Conservation (phyloP, 30 jellyfish, hydroid and myxozoan genomes). For the Rhopilema esculentum region DNA sequence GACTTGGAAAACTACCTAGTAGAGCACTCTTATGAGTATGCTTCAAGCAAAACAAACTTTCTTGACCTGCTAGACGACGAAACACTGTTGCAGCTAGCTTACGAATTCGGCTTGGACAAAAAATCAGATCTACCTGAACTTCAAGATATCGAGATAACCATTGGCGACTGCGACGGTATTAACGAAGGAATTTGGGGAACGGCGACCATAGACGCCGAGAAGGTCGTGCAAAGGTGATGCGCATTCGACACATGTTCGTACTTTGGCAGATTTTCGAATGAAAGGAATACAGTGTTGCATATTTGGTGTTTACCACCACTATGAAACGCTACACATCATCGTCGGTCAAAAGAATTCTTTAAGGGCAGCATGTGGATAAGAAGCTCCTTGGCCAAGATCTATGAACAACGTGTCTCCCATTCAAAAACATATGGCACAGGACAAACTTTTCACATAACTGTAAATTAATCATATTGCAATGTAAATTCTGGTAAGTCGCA, state of each 20-base stretch:
- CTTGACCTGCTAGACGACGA: conserved; percentile 75
- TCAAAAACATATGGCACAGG: neutral
- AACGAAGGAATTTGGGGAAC: neutral
- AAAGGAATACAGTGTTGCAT: neutral
- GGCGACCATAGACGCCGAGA: conserved; percentile 17
- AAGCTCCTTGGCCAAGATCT: neutral
- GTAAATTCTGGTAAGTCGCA: neutral
- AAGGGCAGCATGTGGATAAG: neutral
- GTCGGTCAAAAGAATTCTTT: neutral
- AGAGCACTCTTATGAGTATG: conserved; percentile 61
- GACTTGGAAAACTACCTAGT: conserved; percentile 55
- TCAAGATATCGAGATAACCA: conserved; percentile 64
- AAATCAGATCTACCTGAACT: conserved; percentile 74
- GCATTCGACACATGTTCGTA: neutral
- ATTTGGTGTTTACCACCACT: neutral
- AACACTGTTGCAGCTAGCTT: conserved; percentile 63
- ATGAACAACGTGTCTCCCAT: neutral
- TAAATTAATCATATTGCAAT: neutral
- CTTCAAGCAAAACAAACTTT: conserved; percentile 64
- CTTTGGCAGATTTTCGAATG: neutral
- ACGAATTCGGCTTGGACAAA: conserved; percentile 67
- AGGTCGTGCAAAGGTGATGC: conserved; percentile 51
- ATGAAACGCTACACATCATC: neutral
- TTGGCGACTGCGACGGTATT: conserved; percentile 11
- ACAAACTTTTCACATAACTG: neutral